These are phyloP conservation scores for Ceyx erithaca DNA, from an alignment of 2,797 vertebrate species.

Conservation along the genomic window DNA sequence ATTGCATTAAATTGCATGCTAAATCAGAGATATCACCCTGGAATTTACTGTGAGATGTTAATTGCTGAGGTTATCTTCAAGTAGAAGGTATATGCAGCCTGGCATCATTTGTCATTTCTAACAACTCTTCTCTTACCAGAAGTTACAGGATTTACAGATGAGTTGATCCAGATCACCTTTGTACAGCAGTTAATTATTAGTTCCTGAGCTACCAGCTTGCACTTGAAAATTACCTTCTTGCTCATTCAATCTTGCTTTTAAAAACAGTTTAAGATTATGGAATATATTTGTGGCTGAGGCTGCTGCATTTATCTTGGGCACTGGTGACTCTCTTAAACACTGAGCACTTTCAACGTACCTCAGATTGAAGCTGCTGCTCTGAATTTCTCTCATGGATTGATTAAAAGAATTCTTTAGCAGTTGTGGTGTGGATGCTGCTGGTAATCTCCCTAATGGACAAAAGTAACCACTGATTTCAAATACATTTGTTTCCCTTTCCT, in stretches of 20 bases:
- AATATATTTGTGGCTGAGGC: neutral
- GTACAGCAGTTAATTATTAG: constrained; percentile 52
- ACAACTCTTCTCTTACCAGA: neutral
- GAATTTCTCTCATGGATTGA: neutral
- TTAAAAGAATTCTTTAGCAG: neutral
- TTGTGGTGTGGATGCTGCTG: neutral
- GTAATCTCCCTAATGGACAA: neutral
- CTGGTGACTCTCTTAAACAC: neutral
- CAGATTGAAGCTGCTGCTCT: neutral
- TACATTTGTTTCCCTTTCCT: neutral
- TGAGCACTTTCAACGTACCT: neutral
- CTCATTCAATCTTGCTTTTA: neutral
- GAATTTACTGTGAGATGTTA: constrained; percentile 31
- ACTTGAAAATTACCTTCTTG: constrained; percentile 19
- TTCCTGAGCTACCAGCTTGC: neutral
- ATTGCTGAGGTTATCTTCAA: neutral
- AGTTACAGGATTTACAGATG: constrained; percentile 58
- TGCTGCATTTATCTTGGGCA: neutral
- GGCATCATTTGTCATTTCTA: neutral
- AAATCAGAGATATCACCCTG: neutral
- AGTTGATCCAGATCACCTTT: constrained; percentile 52
- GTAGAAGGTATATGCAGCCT: neutral
- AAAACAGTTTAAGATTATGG: neutral
- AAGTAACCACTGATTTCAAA: neutral
- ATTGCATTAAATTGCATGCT: neutral